Evolutionary conservation across 2,888 invertebrate genomes (phyloP), one percentile per base, ranked within the genome.

Genomic region (Crossocerus cetratus): DNA sequence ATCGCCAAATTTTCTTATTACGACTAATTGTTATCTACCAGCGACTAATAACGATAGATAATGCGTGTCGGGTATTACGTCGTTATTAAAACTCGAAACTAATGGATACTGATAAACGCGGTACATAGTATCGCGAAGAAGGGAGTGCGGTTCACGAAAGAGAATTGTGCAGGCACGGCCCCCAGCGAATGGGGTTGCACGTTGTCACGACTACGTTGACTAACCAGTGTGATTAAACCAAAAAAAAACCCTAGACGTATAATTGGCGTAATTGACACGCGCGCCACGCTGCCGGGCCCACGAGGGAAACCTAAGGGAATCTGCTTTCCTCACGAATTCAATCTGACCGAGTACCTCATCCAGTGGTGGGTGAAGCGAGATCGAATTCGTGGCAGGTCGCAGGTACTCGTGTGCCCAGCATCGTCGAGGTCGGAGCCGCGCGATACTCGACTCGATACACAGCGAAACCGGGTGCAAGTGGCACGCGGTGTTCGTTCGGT

Each of bases 1-100:
- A 80, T 80, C 81, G 81, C 69, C 78, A 80, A 74, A 82, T 76
- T 81, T 82, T 82, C 81, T 82, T 82, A 82, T 81, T 82, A 80
- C 80, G 60, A 75, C 54, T 82, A 82, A 82, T 78, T 80, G 80
- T 81, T 81, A 81, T 81, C 77, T 81, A 80, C 74, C 82, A 65
- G 56, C 72, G 80, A 65, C 78, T 76, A 77, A 72, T 81, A 81
- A 82, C 74, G 81, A 80, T 74, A 71, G 80, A 77, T 77, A 75
- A 79, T 71, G 59, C 71, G 72, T 76, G 77, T 81, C 77, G 82
- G 73, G 68, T 80, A 72, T 72, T 69, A 69, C 70, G 65, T 72
- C 75, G 81, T 82, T 81, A 32, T 32, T 32, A 32, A 32, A 32
- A 32, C 5, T 8, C 5, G 32, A 67, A 74, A 61, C 62, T 74